phyloP scores from a whole-genome alignment of 2,797 vertebrate genomes.

The Fistularia commersonii region DNA sequence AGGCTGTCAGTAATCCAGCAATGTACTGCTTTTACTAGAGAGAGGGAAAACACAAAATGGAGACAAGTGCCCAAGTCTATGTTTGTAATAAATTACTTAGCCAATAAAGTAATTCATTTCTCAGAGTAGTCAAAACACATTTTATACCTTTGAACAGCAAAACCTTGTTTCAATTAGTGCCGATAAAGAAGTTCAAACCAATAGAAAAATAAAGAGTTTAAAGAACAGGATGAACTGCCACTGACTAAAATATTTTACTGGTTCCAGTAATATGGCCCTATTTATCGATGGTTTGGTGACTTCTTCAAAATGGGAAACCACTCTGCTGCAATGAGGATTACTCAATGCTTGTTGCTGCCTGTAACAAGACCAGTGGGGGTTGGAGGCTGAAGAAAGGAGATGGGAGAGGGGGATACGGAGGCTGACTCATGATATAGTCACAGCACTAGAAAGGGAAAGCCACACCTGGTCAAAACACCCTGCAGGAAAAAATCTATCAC shows the following conservation, averaged over 20 bases:
- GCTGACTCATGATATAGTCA: conserved; percentile 14
- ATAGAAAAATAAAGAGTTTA: conserved; percentile 8
- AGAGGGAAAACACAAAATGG: conserved; percentile 64
- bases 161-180: too few species aligned
- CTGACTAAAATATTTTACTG: conserved; percentile 16
- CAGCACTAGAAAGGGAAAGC: conserved; percentile 19
- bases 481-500: conserved; percentile 36
- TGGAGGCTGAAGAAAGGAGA: neutral
- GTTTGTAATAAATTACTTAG: conserved; percentile 31
- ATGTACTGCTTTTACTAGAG: conserved; percentile 52
- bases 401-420: neutral
- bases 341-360: conserved; percentile 39
- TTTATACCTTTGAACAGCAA: too few species aligned
- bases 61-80: conserved; percentile 46
- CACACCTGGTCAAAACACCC: conserved; percentile 41
- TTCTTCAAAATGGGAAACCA: conserved; percentile 27
- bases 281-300: conserved; percentile 50
- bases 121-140: too few species aligned
- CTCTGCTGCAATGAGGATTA: conserved; percentile 41
- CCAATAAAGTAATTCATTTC: conserved; percentile 3
- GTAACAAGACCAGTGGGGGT: conserved; percentile 16
- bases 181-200: too few species aligned
- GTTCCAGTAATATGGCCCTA: conserved; percentile 11
- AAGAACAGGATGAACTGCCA: conserved; percentile 2
- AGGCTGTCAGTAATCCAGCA: conserved; percentile 64